phyloP scores from a whole-genome alignment of 2,797 vertebrate genomes.

The Girardinus metallicus region DNA sequence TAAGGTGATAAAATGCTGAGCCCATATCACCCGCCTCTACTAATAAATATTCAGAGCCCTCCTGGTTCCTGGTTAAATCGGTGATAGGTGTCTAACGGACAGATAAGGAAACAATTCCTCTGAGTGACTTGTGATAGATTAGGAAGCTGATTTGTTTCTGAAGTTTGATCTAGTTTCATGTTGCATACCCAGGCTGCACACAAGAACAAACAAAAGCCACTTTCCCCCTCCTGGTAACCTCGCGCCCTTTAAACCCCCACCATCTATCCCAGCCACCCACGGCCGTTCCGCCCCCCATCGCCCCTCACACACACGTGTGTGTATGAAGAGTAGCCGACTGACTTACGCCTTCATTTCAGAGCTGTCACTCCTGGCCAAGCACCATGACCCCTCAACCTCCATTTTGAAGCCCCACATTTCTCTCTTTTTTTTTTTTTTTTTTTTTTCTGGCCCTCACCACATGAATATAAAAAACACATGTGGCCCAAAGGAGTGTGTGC shows the following conservation, averaged over 20 bases:
- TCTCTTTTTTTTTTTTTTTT: slow-evolving; percentile 28
- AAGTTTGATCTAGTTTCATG: neutral
- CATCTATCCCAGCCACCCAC: slow-evolving; percentile 41
- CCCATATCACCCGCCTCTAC: too few species aligned
- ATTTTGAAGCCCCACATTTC: slow-evolving; percentile 69
- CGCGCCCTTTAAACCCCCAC: slow-evolving; percentile 58
- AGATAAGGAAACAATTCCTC: neutral
- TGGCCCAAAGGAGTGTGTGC: slow-evolving; percentile 57
- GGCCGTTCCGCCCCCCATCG: slow-evolving; percentile 7
- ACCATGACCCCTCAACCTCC: slow-evolving; percentile 79
- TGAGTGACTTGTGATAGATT: neutral
- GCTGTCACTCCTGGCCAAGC: slow-evolving; percentile 82
- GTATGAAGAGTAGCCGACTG: slow-evolving; percentile 72
- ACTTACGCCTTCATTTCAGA: slow-evolving; percentile 85
- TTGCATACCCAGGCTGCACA: neutral
- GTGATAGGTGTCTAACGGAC: neutral
- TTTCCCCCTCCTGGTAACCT: slow-evolving; percentile 59
- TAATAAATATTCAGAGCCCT: neutral
- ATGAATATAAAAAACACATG: slow-evolving; percentile 83
- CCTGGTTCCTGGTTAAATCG: neutral
- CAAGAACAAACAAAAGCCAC: slow-evolving; percentile 14
- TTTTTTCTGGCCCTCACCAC: slow-evolving; percentile 45
- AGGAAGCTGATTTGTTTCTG: neutral
- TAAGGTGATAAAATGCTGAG: too few species aligned
- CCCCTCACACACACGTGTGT: slow-evolving; percentile 13